A percentile compares a stretch with the other conserved stretches of the same genome.
Evolutionary conservation across 2,888 invertebrate genomes (phyloP).

Genomic region (Corythucha ciliata): DNA sequence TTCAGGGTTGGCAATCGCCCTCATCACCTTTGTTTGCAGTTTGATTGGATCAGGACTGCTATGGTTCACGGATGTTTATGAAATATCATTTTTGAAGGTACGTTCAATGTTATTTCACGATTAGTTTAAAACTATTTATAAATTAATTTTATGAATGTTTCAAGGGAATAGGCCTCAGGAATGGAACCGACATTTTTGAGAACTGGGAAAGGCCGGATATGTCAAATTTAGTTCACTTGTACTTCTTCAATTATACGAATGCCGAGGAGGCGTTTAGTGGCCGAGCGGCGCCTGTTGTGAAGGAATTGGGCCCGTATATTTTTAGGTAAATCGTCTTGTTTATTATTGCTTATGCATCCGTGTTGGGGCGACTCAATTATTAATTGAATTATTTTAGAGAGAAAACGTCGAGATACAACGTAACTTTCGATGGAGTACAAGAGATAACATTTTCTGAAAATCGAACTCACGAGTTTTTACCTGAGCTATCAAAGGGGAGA

Average conservation of each 20-base stretch:
- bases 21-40: no score
- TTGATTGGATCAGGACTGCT: no score
- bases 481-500: conserved; percentile 24
- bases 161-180: conserved; percentile 22
- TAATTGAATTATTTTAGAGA: conserved; percentile 25
- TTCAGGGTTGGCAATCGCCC: no score
- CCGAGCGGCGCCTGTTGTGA: conserved; percentile 22
- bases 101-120: no score
- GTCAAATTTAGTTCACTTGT: conserved; percentile 22
- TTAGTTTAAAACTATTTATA: no score
- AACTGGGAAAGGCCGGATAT: conserved; percentile 24
- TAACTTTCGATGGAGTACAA: conserved; percentile 22
- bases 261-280: conserved; percentile 14
- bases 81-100: no score
- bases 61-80: no score
- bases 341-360: no score
- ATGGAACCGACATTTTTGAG: conserved; percentile 21
- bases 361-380: background rate
- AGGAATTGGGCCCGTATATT: conserved; percentile 25
- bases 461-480: conserved; percentile 25
- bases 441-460: conserved; percentile 29
- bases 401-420: conserved; percentile 12
- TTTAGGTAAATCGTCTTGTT: no score
- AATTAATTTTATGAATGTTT: no score
- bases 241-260: conserved; percentile 31